Evolutionary conservation across 2,888 invertebrate genomes (phyloP).

Genomic region (Macrophya alboannulata): DNA sequence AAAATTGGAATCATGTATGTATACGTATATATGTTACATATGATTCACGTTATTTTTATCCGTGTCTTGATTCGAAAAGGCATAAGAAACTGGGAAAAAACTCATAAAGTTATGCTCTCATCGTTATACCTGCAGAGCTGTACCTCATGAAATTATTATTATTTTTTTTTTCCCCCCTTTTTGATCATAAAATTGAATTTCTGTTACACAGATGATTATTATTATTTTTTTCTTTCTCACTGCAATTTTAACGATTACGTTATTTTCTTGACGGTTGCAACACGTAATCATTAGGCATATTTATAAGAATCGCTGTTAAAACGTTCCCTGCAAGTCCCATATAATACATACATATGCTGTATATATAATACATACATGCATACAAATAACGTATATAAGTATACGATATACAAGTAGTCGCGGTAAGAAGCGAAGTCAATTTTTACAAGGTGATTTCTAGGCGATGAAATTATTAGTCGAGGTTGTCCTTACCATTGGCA

Average conservation of each 20-base stretch:
- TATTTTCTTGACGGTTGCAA: background rate
- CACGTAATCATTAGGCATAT: constrained; percentile 9
- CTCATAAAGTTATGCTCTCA: background rate
- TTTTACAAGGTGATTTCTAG: constrained; percentile 52
- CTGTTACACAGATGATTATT: background rate
- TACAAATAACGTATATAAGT: background rate
- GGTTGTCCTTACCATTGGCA: constrained; percentile 55
- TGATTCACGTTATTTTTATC: background rate
- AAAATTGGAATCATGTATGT: background rate
- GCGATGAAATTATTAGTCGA: constrained; percentile 45
- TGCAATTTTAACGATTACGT: background rate
- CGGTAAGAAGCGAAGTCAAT: constrained; percentile 48
- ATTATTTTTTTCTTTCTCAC: background rate
- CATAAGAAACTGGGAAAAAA: background rate
- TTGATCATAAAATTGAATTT: background rate
- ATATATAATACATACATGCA: background rate
- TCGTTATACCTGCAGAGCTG: background rate
- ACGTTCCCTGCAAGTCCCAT: background rate
- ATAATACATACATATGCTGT: background rate
- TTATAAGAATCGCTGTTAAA: background rate
- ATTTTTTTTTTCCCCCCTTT: background rate
- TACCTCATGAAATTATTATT: background rate
- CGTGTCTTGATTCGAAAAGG: background rate
- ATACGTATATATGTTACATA: too few species aligned
- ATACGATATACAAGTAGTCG: background rate